Percentiles rank a stretch among this genome's conserved stretches.
Conservation (phyloP, 2,888 invertebrate genomes). For the Mythimna impura region DNA sequence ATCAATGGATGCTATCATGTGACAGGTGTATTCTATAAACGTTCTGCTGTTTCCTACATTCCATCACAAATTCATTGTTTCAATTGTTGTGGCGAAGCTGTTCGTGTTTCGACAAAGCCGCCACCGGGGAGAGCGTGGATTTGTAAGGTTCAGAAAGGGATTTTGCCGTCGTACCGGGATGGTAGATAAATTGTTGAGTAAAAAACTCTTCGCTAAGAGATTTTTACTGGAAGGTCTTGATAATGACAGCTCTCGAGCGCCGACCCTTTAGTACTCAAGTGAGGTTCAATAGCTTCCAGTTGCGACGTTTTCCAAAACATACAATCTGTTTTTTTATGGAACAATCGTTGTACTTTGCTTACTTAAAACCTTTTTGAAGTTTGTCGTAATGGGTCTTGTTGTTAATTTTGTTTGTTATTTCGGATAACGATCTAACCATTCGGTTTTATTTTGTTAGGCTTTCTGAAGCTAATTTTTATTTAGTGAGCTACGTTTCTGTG, state of each 20-base stretch:
- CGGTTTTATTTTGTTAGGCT: slow-evolving; percentile 37
- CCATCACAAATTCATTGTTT: slow-evolving; percentile 51
- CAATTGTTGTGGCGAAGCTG: slow-evolving; percentile 67
- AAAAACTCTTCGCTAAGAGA: slow-evolving; percentile 72
- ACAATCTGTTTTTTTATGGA: slow-evolving; percentile 59
- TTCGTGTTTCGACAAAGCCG: slow-evolving; percentile 71
- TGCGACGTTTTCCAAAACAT: slow-evolving; percentile 63
- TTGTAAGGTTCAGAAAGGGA: slow-evolving; percentile 75
- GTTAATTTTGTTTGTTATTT: slow-evolving; percentile 47
- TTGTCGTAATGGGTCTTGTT: slow-evolving; percentile 38
- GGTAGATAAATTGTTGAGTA: slow-evolving; percentile 73
- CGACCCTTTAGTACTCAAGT: slow-evolving; percentile 70
- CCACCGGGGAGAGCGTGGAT: slow-evolving; percentile 68
- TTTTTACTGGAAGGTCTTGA: slow-evolving; percentile 75
- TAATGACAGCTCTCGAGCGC: slow-evolving; percentile 77
- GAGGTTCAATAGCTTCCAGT: slow-evolving; percentile 64
- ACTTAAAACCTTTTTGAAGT: slow-evolving; percentile 58
- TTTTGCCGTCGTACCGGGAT: slow-evolving; percentile 70
- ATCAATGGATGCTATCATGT: slow-evolving; percentile 51
- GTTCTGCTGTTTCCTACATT: slow-evolving; percentile 37
- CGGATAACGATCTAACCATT: slow-evolving; percentile 40
- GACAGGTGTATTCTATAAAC: slow-evolving; percentile 29
- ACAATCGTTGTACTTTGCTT: slow-evolving; percentile 57
- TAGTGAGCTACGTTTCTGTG: slow-evolving; percentile 3
- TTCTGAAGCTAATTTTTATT: slow-evolving; percentile 33